phyloP scores from a whole-genome alignment of 2,113 vertebrate genomes.

The Megalops atlanticus region DNA sequence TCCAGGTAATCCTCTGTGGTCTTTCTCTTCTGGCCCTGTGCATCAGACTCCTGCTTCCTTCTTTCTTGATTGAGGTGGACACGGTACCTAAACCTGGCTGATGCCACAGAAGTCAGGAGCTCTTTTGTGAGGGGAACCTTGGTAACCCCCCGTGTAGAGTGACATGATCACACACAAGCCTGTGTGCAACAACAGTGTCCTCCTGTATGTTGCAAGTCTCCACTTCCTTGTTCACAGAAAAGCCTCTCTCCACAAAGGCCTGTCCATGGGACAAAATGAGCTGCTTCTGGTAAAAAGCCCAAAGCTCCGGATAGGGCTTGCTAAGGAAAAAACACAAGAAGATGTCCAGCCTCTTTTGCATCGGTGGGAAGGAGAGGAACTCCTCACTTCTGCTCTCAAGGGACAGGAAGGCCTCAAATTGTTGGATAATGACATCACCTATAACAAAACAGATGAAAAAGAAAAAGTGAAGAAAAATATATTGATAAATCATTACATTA shows the following conservation, averaged over 20 bases:
- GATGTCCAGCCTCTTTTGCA: conserved; percentile 18
- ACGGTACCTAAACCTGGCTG: conserved; percentile 29
- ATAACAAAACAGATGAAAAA: conserved; percentile 32
- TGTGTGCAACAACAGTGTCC: conserved; percentile 27
- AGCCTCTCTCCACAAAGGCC: conserved; percentile 19
- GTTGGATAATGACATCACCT: conserved; percentile 39
- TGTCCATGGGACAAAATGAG: conserved; percentile 26
- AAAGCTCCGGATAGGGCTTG: conserved; percentile 22
- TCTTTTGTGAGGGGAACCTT: conserved; percentile 31
- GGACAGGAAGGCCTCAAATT: conserved; percentile 34
- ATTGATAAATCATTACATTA: conserved; percentile 27
- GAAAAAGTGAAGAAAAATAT: conserved; percentile 8
- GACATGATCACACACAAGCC: conserved; percentile 28
- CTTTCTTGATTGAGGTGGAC: conserved; percentile 24
- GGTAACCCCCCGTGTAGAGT: conserved; percentile 18
- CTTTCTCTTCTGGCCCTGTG: conserved; percentile 28
- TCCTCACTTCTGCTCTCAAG: conserved; percentile 23
- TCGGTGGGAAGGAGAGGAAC: conserved; percentile 21
- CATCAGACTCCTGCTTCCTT: conserved; percentile 12
- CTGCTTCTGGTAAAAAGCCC: conserved; percentile 31
- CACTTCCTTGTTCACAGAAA: conserved; percentile 31
- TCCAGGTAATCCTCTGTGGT: conserved; percentile 19
- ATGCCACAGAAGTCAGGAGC: conserved; percentile 22
- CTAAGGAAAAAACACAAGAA: conserved; percentile 24
- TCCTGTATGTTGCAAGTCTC: conserved; percentile 31